Evolutionary conservation across 2,797 vertebrate species (phyloP), one percentile per base, ranked within the genome.

Genomic region (Gastrophryne carolinensis): DNA sequence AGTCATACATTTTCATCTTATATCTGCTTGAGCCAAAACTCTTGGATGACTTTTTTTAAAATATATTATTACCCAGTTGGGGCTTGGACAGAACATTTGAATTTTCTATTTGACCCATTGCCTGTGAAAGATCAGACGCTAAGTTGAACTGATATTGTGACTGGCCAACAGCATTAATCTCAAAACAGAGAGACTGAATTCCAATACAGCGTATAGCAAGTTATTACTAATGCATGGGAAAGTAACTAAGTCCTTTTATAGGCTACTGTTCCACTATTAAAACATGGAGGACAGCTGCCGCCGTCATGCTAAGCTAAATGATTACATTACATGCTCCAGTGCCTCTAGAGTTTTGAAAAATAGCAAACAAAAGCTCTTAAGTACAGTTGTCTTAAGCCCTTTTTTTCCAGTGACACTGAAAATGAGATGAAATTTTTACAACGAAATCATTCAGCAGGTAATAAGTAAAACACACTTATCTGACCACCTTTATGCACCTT

Each of bases 401-500:
- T 39, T 41, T 5, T n/a, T 61, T 65, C 8, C 19, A 17, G 17
- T 2, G 0, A 0, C 3, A 11, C 58, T 24, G 24, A 70, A 53
- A 49, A 29, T 17, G 54, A 44, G 54, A 63, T 52, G 49, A 73
- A 41, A 23, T 41, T 23, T 73, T 19, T 19, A 5, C 26, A n/a
- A 67, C 30, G 32, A 8, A 49, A 53, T 70, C 58, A 64, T 58
- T 72, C 41, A 54, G 47, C 68, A 63, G 73, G 56, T 80, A 62
- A 62, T 72, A 53, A 37, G 27, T 64, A 21, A 47, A 5, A 23
- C 0, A 0, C 0, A 1, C 54, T 73, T 58, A 49, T 78, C 4
- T 2, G 23, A 52, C 0, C 53, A 34, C 69, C 80, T 77, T 67
- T 26, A 13, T 69, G 77, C 6, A 9, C 13, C 3, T 78, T 80